Conservation (phyloP, 1,140 invertebrate genomes). For the Tribolium castaneum region DNA sequence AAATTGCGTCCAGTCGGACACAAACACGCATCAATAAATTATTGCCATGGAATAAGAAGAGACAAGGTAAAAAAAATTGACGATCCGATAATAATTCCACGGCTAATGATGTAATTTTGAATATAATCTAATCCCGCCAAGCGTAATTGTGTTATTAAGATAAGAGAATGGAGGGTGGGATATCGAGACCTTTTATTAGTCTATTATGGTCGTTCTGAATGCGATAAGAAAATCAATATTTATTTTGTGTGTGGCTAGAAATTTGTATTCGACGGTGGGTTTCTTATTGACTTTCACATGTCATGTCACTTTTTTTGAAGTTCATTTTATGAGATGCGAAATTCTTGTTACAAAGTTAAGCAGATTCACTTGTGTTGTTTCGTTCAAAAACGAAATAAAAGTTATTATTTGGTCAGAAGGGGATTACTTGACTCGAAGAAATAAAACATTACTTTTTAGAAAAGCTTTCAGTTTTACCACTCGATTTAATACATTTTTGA, state of each 20-base stretch:
- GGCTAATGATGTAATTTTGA: conserved; percentile 10
- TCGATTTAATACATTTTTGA: too few relatives aligned
- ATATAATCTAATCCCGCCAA: not conserved
- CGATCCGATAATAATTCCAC: not conserved
- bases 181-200: conserved; percentile 8
- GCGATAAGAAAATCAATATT: conserved; percentile 20
- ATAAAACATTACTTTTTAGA: too few relatives aligned
- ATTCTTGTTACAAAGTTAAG: not conserved
- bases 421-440: too few relatives aligned
- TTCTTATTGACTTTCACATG: not conserved
- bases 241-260: not conserved
- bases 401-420: too few relatives aligned
- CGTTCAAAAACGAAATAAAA: too few relatives aligned
- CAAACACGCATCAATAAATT: conserved; percentile 17
- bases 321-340: not conserved
- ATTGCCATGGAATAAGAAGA: not conserved
- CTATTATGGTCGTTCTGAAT: not conserved
- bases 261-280: not conserved
- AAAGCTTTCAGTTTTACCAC: too few relatives aligned
- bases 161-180: not conserved
- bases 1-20: not conserved
- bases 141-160: conserved; percentile 22
- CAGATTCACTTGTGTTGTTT: too few relatives aligned
- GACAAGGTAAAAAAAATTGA: not conserved
- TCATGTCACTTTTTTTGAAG: too few relatives aligned